Evolutionary conservation across 35 echinoderm and acorn worm genomes (phyloP).

Genomic region (Eucidaris tribuloides): DNA sequence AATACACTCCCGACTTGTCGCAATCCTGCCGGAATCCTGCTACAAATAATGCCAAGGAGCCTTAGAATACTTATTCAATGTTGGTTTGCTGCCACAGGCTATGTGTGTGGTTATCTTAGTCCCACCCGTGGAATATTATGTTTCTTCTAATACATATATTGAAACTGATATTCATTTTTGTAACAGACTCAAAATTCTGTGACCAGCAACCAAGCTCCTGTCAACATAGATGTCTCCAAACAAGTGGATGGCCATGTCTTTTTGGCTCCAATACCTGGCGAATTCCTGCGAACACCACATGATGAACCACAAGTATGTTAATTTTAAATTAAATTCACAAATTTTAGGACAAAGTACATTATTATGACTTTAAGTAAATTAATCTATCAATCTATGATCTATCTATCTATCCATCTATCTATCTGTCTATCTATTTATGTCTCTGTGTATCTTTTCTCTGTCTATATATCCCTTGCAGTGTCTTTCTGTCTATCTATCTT

Average conservation of each 20-base stretch:
- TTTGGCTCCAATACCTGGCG: constrained; percentile 56
- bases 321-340: background rate
- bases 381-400: background rate
- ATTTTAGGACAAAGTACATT: background rate
- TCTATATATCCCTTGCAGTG: background rate
- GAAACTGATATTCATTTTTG: background rate
- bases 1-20: too few species aligned
- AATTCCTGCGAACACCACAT: constrained; percentile 35
- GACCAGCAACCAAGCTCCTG: constrained; percentile 6
- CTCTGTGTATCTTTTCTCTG: background rate
- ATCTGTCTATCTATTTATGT: background rate
- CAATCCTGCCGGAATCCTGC: too few species aligned
- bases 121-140: background rate
- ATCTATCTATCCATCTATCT: background rate
- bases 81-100: background rate
- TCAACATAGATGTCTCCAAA: background rate
- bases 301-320: constrained; percentile 45
- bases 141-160: background rate
- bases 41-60: too few species aligned
- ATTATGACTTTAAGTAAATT: too few species aligned
- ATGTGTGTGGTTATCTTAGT: background rate
- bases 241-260: constrained; percentile 32
- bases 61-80: background rate
- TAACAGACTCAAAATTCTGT: constrained; percentile 1
- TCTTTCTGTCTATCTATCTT: background rate